Evolutionary conservation across 1,140 invertebrate species (phyloP).

Genomic region (Drosophila ercepeae): DNA sequence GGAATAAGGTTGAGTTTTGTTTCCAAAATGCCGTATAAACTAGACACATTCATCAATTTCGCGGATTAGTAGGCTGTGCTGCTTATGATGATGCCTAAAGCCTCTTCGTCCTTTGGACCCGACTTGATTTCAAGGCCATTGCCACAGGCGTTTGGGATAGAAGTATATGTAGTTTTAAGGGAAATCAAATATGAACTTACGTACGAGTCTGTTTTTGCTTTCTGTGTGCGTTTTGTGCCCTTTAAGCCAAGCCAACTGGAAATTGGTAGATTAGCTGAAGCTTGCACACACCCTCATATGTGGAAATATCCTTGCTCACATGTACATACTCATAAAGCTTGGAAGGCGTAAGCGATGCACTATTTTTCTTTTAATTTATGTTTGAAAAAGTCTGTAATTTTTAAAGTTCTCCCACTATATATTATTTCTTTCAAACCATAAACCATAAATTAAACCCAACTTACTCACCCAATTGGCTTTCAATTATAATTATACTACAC

Average conservation of each 20-base stretch:
- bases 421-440: neutral
- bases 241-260: conserved; percentile 77
- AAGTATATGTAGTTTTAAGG: conserved; percentile 5
- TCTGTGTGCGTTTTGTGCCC: conserved; percentile 45
- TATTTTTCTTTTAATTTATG: conserved; percentile 1
- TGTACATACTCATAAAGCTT: conserved; percentile 3
- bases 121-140: conserved; percentile 52
- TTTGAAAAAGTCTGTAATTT: no score
- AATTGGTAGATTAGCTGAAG: conserved; percentile 67
- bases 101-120: conserved; percentile 9
- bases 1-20: neutral
- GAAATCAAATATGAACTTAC: conserved; percentile 60
- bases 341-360: conserved; percentile 20
- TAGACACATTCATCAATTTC: conserved; percentile 69
- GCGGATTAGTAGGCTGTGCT: conserved; percentile 54
- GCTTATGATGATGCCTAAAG: conserved; percentile 23
- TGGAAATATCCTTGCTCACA: neutral
- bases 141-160: conserved; percentile 34
- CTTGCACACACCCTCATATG: conserved; percentile 18
- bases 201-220: conserved; percentile 37
- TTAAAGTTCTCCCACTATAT: no score
- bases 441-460: conserved; percentile 4
- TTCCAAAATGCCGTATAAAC: conserved; percentile 25
- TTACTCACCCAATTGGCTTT: neutral
- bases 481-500: conserved; percentile 12